phyloP scores from a whole-genome alignment of 2,888 invertebrate genomes.

The Parthenolecanium corni region DNA sequence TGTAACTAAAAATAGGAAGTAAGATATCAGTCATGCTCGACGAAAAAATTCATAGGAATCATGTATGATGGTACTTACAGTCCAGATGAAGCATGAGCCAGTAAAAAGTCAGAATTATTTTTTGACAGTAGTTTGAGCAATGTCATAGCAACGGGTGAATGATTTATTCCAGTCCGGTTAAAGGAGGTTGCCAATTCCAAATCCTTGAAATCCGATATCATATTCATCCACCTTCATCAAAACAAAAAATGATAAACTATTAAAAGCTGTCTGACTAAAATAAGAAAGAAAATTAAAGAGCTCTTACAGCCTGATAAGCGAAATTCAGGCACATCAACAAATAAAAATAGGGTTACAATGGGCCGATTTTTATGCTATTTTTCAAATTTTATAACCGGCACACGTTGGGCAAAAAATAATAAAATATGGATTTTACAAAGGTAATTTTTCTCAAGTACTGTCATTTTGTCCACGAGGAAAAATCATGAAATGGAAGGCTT shows the following conservation, averaged over 20 bases:
- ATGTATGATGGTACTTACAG: constrained; percentile 40
- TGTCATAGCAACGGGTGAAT: constrained; percentile 48
- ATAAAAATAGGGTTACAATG: too few relatives aligned
- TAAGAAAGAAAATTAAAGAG: neutral
- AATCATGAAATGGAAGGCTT: constrained; percentile 29
- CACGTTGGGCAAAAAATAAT: too few relatives aligned
- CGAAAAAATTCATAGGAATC: neutral
- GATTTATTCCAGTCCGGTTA: constrained; percentile 23
- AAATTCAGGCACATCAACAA: too few relatives aligned
- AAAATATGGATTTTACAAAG: too few relatives aligned
- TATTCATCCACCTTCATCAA: constrained; percentile 60
- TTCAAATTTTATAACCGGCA: too few relatives aligned
- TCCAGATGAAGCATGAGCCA: constrained; percentile 71
- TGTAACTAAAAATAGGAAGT: constrained; percentile 45
- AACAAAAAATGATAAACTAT: constrained; percentile 25
- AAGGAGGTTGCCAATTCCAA: too few relatives aligned
- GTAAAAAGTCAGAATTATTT: constrained; percentile 45
- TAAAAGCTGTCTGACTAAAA: neutral
- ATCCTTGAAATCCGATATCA: constrained; percentile 62
- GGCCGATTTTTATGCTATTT: too few relatives aligned
- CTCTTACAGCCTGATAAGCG: too few relatives aligned
- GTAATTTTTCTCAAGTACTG: too few relatives aligned
- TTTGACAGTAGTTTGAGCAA: constrained; percentile 49
- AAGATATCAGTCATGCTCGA: neutral
- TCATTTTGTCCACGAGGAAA: too few relatives aligned